Base-by-base conservation (phyloP, 2,113 vertebrate species). In the Rhegmatorhina hoffmannsi region DNA sequence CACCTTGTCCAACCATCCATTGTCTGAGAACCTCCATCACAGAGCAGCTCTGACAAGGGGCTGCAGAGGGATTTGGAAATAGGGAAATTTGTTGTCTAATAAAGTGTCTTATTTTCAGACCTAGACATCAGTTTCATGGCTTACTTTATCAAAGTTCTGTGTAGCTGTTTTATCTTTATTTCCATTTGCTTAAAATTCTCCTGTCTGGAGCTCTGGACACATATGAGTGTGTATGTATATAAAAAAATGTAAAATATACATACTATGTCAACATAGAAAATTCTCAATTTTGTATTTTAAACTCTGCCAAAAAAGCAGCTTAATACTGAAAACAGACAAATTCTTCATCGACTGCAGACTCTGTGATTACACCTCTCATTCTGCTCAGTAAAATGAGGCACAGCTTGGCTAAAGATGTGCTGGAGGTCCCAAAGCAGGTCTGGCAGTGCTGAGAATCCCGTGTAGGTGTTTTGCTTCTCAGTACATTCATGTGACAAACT, bases 1-100 rank as follows among this genome's bases (percentile, higher is more conserved):
- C 10, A 29, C 2, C 12, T 33, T 17, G 5, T 33, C 43, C 0
- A 0, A 46, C 14, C 31, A 17, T n/a, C 43, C 40, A 10, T 53
- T 28, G 44, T n/a, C 43, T 3, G 4, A 29, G 72, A 89, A 29
- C 9, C 19, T 63, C n/a, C 47, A 10, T 36, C 10, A 2, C 4
- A 9, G 55, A 92, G 38, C 63, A 40, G 24, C 50, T 19, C 50
- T 9, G 34, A 28, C 17, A 67, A 34, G 60, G 56, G 60, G 33
- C 49, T 84, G 31, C 16, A 52, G 24, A 74, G 33, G 14, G 36
- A 11, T 43, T 91, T 73, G 59, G 56, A 63, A 69, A 55, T 55
- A n/a, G 33, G 38, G 12, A 44, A 25, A 20, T 38, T 56, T 9
- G 43, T 7, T 55, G 6, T 17, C 33, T 20, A 24, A 26, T 2